Evolutionary conservation across 2,888 invertebrate species (phyloP).

Genomic region (Coelinius sp.): DNA sequence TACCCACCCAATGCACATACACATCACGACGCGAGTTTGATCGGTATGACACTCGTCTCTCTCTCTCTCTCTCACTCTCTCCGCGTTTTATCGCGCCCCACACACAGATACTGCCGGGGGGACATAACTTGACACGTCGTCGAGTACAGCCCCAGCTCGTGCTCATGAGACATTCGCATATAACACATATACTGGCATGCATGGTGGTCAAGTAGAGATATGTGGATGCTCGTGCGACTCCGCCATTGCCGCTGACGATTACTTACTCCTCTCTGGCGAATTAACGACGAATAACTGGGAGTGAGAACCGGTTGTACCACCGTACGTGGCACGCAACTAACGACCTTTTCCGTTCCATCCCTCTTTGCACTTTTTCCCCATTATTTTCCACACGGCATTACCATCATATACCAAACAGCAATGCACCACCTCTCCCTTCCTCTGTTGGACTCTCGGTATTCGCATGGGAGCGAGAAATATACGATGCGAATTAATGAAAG

Average conservation of each 20-base stretch:
- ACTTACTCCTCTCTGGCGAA: constrained; percentile 54
- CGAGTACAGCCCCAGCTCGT: constrained; percentile 40
- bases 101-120: constrained; percentile 26
- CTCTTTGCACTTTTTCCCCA: constrained; percentile 24
- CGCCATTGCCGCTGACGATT: constrained; percentile 27
- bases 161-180: constrained; percentile 46
- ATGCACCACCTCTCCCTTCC: background rate
- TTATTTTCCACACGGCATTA: constrained; percentile 23
- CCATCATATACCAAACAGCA: background rate
- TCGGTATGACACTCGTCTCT: constrained; percentile 18
- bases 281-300: constrained; percentile 64
- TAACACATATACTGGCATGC: constrained; percentile 41
- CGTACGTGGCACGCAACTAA: constrained; percentile 58
- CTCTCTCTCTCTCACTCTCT: background rate
- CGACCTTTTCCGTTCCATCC: constrained; percentile 54
- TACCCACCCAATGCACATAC: background rate
- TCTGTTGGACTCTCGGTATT: background rate
- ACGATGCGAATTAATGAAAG: constrained; percentile 67
- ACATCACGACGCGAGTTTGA: background rate
- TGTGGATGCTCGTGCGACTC: constrained; percentile 38
- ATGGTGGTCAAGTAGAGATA: constrained; percentile 58
- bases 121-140: constrained; percentile 50
- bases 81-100: constrained; percentile 31
- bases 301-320: constrained; percentile 63
- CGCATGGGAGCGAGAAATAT: constrained; percentile 55